Evolutionary conservation across 1,140 invertebrate species (phyloP).

Genomic region (Holotrichia oblita): DNA sequence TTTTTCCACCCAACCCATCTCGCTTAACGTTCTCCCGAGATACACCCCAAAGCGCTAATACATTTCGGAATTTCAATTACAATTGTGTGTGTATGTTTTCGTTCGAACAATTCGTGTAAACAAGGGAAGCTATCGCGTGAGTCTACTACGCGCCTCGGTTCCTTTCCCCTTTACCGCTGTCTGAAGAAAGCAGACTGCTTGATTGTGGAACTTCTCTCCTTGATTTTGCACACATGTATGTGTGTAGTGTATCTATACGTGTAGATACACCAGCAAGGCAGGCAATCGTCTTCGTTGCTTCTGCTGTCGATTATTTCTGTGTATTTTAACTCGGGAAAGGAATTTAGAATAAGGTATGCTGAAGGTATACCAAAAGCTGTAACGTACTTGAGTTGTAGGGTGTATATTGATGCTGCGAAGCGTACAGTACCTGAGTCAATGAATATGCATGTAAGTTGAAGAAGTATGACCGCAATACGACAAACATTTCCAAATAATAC

Average conservation of each 20-base stretch:
- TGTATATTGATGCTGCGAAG: too few species aligned
- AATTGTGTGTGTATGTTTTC: constrained; percentile 13
- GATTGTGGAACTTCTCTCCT: neutral
- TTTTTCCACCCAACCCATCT: neutral
- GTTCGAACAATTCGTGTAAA: neutral
- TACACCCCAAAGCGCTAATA: neutral
- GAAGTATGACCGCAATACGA: neutral
- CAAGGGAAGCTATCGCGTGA: neutral
- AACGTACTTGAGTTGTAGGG: neutral
- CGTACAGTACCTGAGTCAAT: neutral
- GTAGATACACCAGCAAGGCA: neutral
- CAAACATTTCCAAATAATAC: neutral
- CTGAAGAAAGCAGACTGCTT: neutral
- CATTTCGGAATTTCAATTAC: constrained; percentile 6
- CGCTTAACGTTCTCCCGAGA: neutral
- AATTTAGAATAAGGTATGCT: neutral
- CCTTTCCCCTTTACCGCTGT: too few species aligned
- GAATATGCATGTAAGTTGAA: neutral
- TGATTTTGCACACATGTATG: neutral
- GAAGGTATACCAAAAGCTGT: neutral
- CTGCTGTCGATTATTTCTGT: neutral
- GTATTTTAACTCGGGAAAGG: neutral
- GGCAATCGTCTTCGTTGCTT: neutral
- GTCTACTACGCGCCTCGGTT: neutral
- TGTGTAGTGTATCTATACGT: neutral